Base-by-base conservation (phyloP, 2,113 vertebrate species). In the Gymnogyps californianus region DNA sequence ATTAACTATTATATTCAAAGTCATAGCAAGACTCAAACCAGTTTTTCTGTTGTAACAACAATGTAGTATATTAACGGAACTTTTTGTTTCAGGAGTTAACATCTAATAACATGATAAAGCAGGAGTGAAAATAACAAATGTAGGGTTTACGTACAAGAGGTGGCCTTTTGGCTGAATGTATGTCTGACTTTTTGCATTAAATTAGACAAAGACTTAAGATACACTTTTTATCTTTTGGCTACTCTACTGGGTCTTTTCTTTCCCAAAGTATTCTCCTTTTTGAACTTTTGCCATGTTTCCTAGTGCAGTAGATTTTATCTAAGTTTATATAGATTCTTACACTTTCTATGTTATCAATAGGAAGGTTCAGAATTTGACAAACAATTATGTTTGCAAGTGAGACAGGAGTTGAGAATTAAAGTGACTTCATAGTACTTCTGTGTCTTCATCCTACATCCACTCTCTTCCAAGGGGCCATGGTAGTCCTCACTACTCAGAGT, bases 131-230 rank as follows among this genome's bases (percentile, higher is more conserved):
- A 55, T 18, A 40, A 34, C 22, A 64, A 74, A 46, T 21, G 4
- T 13, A 44, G 2, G 1, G 1, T 79, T 82, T 83, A 32, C 24
- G 47, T 62, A 55, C 2, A 62, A 22, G 13, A 71, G 4, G 2
- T n/a, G 7, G 19, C 38, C 0, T 12, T 83, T 91, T 58, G 12
- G 4, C 8, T 57, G 14, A 34, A 15, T 29, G 10, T 3, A 1
- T 46, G 8, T 44, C 7, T 46, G 46, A 12, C 29, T n/a, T n/a
- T 47, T 65, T 38, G 13, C 26, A 42, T 40, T 7, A 72, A 79
- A 54, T 51, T 22, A 80, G 29, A 52, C 26, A 57, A 61, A 76
- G 32, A 34, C 10, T 26, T 19, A 54, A 58, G 5, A 40, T 18
- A 28, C 4, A 54, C 5, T 74, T 67, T 65, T 5, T 79, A 32